phyloP scores from a whole-genome alignment of 2,888 invertebrate genomes.

The Athalia cordata region DNA sequence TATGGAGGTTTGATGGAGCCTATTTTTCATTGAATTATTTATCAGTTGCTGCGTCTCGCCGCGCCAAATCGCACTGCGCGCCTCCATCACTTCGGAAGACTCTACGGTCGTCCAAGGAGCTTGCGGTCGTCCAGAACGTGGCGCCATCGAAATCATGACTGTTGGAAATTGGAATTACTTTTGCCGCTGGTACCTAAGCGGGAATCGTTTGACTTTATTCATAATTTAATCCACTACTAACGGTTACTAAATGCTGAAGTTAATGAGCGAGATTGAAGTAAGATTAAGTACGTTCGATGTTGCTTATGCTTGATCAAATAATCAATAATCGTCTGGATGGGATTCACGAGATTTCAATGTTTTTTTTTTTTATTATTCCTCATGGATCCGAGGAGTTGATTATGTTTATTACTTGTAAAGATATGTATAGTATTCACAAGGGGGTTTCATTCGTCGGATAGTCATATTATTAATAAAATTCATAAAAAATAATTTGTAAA shows the following conservation, averaged over 20 bases:
- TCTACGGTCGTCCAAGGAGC: no score
- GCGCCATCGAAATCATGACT: not conserved
- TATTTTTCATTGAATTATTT: no score
- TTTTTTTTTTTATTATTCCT: conserved; percentile 38
- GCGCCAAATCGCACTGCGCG: no score
- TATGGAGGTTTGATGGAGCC: no score
- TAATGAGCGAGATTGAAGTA: no score
- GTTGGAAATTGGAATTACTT: not conserved
- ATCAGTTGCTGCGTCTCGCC: no score
- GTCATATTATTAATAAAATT: conserved; percentile 61
- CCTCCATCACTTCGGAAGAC: no score
- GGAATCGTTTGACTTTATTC: conserved; percentile 3
- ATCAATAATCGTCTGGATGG: conserved; percentile 8
- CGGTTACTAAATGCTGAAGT: no score
- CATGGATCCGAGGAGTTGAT: conserved; percentile 45
- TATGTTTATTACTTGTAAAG: conserved; percentile 50
- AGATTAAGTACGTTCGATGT: no score
- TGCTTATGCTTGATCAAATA: not conserved
- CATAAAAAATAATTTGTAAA: conserved; percentile 67
- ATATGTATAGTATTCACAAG: conserved; percentile 72
- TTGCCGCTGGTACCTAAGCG: conserved; percentile 4
- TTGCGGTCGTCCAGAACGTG: not conserved
- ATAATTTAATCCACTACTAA: no score
- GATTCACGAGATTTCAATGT: conserved; percentile 17
- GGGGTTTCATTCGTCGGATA: conserved; percentile 32